A percentile compares a stretch with the other conserved stretches of the same genome.
Conservation (phyloP, 2,888 invertebrate genomes). For the Drosophila sordidula region DNA sequence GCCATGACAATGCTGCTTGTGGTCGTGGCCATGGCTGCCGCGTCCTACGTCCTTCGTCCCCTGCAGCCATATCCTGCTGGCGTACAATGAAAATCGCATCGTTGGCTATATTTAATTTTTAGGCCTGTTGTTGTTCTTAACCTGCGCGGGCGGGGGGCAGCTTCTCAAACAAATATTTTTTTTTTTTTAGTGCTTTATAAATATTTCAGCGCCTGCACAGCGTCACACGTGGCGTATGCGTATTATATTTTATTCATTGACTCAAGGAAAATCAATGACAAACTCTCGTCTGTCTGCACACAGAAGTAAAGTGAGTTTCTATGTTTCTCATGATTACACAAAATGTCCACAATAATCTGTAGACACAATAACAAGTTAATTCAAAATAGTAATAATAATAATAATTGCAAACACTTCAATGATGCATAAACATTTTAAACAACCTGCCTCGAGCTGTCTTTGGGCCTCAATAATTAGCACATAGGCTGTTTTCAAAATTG, state of each 20-base stretch:
- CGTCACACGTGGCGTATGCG: constrained; percentile 49
- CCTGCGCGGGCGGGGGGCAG: background rate
- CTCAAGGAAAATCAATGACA: constrained; percentile 31
- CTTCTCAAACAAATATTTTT: constrained; percentile 28
- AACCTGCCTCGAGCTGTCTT: constrained; percentile 13
- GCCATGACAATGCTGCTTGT: constrained; percentile 63
- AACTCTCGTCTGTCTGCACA: background rate
- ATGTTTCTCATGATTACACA: constrained; percentile 32
- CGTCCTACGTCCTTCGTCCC: constrained; percentile 15
- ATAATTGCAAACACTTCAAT: constrained; percentile 51
- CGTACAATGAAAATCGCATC: constrained; percentile 49
- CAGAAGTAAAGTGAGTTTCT: constrained; percentile 41
- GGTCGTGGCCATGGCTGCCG: constrained; percentile 35
- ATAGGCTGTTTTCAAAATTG: background rate
- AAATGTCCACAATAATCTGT: constrained; percentile 22
- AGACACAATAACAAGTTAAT: constrained; percentile 31
- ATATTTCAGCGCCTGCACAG: constrained; percentile 37
- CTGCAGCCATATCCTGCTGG: constrained; percentile 28
- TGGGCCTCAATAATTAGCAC: constrained; percentile 34
- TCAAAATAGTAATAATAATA: constrained; percentile 45
- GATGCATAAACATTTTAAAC: constrained; percentile 23
- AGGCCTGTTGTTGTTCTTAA: constrained; percentile 47
- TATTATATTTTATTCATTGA: constrained; percentile 50
- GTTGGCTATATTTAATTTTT: constrained; percentile 61
- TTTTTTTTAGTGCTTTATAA: constrained; percentile 46